These are phyloP conservation scores for Megalonaias nervosa DNA, from an alignment of 1,140 invertebrate species.

Conservation along the genomic window DNA sequence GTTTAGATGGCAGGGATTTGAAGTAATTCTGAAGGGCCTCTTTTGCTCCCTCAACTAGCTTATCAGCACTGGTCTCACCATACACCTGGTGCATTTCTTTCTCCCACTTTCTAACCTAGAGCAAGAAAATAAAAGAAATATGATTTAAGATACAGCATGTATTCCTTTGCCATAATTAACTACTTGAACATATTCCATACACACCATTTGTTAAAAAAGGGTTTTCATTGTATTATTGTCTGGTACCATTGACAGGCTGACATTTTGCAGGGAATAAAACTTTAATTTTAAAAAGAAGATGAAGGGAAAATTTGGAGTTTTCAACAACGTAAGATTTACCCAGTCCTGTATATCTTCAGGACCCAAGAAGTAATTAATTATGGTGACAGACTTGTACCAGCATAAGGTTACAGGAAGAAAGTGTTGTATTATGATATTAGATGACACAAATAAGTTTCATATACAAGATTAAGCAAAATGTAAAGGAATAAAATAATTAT, in stretches of 20 bases:
- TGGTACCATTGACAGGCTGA: neutral
- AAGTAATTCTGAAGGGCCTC: slow-evolving; percentile 60
- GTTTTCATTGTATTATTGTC: neutral
- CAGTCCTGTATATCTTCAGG: neutral
- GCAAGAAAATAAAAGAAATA: neutral
- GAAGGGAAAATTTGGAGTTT: neutral
- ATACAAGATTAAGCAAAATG: no score
- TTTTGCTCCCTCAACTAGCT: slow-evolving; percentile 47
- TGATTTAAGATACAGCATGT: neutral
- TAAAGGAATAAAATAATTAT: no score
- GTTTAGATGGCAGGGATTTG: slow-evolving; percentile 52
- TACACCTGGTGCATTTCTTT: slow-evolving; percentile 68
- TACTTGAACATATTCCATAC: neutral
- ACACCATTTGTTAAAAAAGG: neutral
- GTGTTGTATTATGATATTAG: no score
- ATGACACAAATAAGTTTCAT: no score
- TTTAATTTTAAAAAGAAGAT: neutral
- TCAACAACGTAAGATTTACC: neutral
- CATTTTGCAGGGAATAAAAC: neutral
- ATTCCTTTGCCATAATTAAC: neutral
- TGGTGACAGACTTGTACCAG: no score
- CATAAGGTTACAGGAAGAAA: no score
- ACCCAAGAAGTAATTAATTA: no score
- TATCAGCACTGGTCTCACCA: slow-evolving; percentile 59
- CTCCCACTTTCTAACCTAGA: slow-evolving; percentile 65